Evolutionary conservation across 2,888 invertebrate species (phyloP).

Genomic region (Cheilosia variabilis): DNA sequence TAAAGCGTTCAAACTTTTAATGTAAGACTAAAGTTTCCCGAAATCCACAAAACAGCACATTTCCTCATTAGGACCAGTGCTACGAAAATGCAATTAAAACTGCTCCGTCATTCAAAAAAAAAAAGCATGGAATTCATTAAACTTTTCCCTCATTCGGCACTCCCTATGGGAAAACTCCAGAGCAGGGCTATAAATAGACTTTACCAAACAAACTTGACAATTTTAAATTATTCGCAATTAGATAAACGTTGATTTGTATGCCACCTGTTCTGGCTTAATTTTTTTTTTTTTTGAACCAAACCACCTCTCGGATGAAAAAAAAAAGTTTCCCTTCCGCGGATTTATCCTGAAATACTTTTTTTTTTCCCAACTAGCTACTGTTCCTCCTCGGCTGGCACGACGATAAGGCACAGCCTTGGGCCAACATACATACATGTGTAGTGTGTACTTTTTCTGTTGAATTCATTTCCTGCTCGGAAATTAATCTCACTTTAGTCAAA

Average conservation of each 20-base stretch:
- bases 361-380: slow-evolving; percentile 5
- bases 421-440: slow-evolving; percentile 19
- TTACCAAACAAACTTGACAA: slow-evolving; percentile 8
- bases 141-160: slow-evolving; percentile 7
- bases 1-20: slow-evolving; percentile 15
- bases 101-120: neutral
- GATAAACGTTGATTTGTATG: slow-evolving; percentile 34
- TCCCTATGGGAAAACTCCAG: slow-evolving; percentile 16
- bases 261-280: neutral
- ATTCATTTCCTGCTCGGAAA: slow-evolving; percentile 29
- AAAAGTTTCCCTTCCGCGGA: neutral
- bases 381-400: neutral
- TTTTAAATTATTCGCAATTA: slow-evolving; percentile 42
- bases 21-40: neutral
- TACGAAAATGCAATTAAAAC: slow-evolving; percentile 31
- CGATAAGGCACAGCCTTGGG: neutral
- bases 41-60: slow-evolving; percentile 11
- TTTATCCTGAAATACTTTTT: slow-evolving; percentile 25
- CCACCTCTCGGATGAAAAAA: neutral
- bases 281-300: neutral
- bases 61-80: slow-evolving; percentile 5
- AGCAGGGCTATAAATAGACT: slow-evolving; percentile 29
- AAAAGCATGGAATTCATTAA: slow-evolving; percentile 4
- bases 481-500: slow-evolving; percentile 55
- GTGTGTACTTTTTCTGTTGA: neutral